These are phyloP conservation scores for Eleutherodactylus coqui DNA, from an alignment of 2,797 vertebrate genomes.

Conservation along the genomic window DNA sequence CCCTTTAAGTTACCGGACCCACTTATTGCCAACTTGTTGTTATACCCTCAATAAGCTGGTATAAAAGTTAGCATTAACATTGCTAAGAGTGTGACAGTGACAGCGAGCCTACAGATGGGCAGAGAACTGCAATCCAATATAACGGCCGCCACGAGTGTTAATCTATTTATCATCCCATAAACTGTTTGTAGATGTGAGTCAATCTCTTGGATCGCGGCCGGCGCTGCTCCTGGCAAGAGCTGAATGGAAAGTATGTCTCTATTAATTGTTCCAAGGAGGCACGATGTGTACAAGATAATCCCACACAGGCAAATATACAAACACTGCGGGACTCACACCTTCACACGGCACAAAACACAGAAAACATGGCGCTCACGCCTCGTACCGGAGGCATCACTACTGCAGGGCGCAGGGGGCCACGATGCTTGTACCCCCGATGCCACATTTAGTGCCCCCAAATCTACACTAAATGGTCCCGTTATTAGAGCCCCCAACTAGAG, in stretches of 20 bases:
- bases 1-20: neutral
- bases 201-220: slow-evolving; percentile 1
- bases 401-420: too few species aligned
- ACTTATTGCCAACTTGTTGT: neutral
- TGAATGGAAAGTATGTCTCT: slow-evolving; percentile 49
- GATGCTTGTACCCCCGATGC: neutral
- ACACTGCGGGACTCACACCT: neutral
- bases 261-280: slow-evolving; percentile 37
- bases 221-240: neutral
- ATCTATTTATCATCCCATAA: slow-evolving; percentile 36
- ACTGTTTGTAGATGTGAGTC: slow-evolving; percentile 30
- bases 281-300: slow-evolving; percentile 16
- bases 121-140: slow-evolving; percentile 1
- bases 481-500: too few species aligned
- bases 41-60: neutral
- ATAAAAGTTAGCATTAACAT: too few species aligned
- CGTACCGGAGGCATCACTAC: neutral
- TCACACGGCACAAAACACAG: neutral
- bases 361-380: neutral
- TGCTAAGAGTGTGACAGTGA: too few species aligned
- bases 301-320: neutral
- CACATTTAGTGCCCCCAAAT: neutral
- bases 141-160: neutral
- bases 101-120: too few species aligned
- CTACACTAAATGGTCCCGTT: too few species aligned